A percentile compares a stretch with the other conserved stretches of the same genome.
Evolutionary conservation across 1,140 invertebrate species (phyloP).

Genomic region (Drosophila watanabei): DNA sequence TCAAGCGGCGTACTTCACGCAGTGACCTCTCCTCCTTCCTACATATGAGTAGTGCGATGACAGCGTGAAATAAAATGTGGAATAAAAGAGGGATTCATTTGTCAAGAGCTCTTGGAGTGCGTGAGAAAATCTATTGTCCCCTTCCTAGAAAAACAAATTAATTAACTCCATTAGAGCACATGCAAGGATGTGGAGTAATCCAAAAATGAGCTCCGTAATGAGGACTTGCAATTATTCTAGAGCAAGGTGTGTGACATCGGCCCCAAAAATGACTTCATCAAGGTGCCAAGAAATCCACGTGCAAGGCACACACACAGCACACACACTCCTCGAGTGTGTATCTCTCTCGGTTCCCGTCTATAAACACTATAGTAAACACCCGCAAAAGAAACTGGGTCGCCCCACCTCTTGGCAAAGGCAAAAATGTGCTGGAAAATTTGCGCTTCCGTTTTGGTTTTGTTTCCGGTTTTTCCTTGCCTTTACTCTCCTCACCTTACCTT

Average conservation of each 20-base stretch:
- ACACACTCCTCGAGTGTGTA: constrained; percentile 25
- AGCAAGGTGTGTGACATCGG: constrained; percentile 53
- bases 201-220: constrained; percentile 25
- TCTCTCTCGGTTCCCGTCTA: constrained; percentile 13
- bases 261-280: constrained; percentile 56
- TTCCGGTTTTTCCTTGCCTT: constrained; percentile 65
- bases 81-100: constrained; percentile 61
- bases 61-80: constrained; percentile 74
- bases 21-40: constrained; percentile 12
- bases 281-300: constrained; percentile 30
- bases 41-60: constrained; percentile 52
- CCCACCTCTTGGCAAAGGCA: constrained; percentile 24
- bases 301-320: constrained; percentile 1
- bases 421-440: constrained; percentile 85
- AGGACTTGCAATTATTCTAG: constrained; percentile 35
- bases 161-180: constrained; percentile 50
- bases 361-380: constrained; percentile 35
- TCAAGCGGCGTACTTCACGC: constrained; percentile 42
- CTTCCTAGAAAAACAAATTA: constrained; percentile 20
- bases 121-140: constrained; percentile 38
- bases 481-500: constrained; percentile 55
- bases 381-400: constrained; percentile 51
- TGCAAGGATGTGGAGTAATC: constrained; percentile 57
- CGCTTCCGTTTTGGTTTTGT: constrained; percentile 84
- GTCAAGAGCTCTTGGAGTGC: constrained; percentile 54